Evolutionary conservation across 2,797 vertebrate genomes (phyloP).

Genomic region (Platalea minor): DNA sequence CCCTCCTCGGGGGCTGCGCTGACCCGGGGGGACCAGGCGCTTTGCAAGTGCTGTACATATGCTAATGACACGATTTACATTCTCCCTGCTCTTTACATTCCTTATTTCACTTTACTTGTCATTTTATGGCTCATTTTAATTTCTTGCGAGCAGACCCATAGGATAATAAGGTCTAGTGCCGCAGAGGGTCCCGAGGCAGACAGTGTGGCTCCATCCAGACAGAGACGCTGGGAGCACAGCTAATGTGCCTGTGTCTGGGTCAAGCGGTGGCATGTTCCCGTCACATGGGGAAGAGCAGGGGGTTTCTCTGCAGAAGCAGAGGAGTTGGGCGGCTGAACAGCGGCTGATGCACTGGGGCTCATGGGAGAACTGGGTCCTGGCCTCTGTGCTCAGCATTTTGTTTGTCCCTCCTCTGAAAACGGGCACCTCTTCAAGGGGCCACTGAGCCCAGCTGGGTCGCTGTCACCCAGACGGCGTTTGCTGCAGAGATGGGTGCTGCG

Average conservation of each 20-base stretch:
- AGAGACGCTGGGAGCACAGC: neutral
- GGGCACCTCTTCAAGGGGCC: neutral
- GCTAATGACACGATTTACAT: neutral
- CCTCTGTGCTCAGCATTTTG: rapidly evolving
- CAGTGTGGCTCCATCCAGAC: neutral
- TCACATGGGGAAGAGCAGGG: neutral
- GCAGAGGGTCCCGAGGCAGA: constrained; percentile 21
- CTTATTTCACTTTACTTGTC: neutral
- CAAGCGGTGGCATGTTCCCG: neutral
- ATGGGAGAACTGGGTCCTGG: rapidly evolving
- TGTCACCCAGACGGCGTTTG: rapidly evolving
- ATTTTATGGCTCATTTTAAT: constrained; percentile 8
- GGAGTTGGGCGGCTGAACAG: neutral
- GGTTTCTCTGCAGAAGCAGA: neutral
- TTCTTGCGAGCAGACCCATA: neutral
- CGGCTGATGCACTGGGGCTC: too few relatives aligned
- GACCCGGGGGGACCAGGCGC: neutral
- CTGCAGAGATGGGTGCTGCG: neutral
- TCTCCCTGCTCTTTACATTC: neutral
- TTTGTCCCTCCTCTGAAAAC: neutral
- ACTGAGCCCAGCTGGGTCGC: neutral
- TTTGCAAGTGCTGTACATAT: neutral
- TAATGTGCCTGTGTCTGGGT: neutral
- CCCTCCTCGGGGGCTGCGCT: neutral
- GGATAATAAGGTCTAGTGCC: neutral